Evolutionary conservation across 2,888 invertebrate genomes (phyloP).

Genomic region (Eupithecia subumbrata): DNA sequence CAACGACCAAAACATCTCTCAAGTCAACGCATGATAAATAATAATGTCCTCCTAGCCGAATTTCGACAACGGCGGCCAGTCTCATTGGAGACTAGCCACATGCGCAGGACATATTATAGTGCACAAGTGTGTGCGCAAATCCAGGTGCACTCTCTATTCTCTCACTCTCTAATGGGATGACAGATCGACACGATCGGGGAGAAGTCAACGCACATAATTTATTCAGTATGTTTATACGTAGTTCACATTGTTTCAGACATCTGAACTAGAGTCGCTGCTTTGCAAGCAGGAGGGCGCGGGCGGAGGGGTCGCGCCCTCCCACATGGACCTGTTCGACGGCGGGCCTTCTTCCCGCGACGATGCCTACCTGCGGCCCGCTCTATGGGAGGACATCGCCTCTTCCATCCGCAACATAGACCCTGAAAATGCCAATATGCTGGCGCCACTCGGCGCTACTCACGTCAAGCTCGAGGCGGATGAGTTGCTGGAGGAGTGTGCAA

Average conservation of each 20-base stretch:
- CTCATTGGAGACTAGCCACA: too few species aligned
- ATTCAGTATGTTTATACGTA: not conserved
- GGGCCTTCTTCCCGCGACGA: slow-evolving; percentile 88
- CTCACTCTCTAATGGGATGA: too few species aligned
- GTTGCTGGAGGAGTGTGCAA: slow-evolving; percentile 85
- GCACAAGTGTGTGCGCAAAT: too few species aligned
- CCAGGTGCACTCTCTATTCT: too few species aligned
- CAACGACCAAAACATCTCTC: not conserved
- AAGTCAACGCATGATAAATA: too few species aligned
- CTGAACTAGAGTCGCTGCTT: slow-evolving; percentile 91
- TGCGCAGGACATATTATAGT: too few species aligned
- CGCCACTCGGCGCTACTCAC: slow-evolving; percentile 86
- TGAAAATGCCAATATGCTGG: slow-evolving; percentile 94
- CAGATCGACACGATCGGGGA: too few species aligned
- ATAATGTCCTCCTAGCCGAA: too few species aligned
- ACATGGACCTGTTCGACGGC: slow-evolving; percentile 82
- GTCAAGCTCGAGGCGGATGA: slow-evolving; percentile 91
- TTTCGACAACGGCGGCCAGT: too few species aligned
- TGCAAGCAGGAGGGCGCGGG: slow-evolving; percentile 88
- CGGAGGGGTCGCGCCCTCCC: slow-evolving; percentile 83
- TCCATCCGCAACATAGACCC: slow-evolving; percentile 95
- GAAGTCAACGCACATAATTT: not conserved
- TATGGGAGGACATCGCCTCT: slow-evolving; percentile 96
- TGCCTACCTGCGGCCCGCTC: slow-evolving; percentile 92
- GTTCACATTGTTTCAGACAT: slow-evolving; percentile 84